These are phyloP conservation scores for Geotrypetes seraphini DNA, from an alignment of 2,797 vertebrate species.

Conservation along the genomic window DNA sequence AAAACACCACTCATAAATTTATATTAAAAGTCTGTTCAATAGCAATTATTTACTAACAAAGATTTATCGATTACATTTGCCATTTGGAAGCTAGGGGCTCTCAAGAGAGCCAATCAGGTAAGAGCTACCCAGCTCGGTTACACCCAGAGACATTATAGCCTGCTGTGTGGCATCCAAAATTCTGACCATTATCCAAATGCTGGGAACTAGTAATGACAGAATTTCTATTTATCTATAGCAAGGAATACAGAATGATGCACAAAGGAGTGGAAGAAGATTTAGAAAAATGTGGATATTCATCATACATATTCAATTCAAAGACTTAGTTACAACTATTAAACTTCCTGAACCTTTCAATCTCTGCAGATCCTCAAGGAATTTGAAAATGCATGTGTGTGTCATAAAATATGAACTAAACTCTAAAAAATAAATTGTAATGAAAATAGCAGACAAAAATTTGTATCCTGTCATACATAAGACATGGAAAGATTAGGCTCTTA, in stretches of 20 bases:
- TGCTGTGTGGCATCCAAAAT: conserved; percentile 10
- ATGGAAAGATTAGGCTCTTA: too few species aligned
- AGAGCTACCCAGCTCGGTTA: conserved; percentile 23
- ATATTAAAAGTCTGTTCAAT: conserved; percentile 69
- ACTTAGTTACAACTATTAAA: rapidly evolving
- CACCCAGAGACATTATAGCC: conserved; percentile 12
- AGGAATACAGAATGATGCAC: neutral
- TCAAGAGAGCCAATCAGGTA: conserved; percentile 47
- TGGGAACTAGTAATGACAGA: conserved; percentile 7
- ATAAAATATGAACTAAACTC: too few species aligned
- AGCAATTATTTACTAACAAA: conserved; percentile 78
- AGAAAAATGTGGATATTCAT: neutral
- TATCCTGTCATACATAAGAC: too few species aligned
- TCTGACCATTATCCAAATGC: neutral
- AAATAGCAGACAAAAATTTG: too few species aligned
- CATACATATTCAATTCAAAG: neutral
- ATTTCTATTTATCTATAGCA: neutral
- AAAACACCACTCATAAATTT: conserved; percentile 72
- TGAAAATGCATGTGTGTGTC: too few species aligned
- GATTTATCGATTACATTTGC: conserved; percentile 63
- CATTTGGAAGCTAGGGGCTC: conserved; percentile 38
- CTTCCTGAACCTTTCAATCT: rapidly evolving
- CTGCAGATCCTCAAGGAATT: neutral
- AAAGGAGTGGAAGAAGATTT: too few species aligned
- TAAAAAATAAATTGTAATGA: too few species aligned